Evolutionary conservation across 2,113 vertebrate genomes (phyloP), one percentile per base, ranked within the genome.

Genomic region (Malurus melanocephalus): DNA sequence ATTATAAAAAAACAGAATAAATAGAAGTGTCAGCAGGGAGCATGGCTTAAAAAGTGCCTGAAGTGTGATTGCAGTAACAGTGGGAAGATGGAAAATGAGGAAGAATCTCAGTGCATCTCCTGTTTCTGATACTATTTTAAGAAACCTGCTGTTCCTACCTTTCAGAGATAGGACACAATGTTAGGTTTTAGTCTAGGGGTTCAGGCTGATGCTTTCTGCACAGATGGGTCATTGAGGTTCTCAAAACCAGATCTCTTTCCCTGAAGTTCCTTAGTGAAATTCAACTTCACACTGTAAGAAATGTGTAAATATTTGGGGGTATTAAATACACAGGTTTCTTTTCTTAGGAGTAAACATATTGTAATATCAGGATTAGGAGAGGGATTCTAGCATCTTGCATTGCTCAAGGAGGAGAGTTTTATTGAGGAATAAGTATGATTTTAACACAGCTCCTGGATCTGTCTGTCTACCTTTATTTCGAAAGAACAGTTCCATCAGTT

Each of bases 221-320:
- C 26, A 45, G 15, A 78, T 4, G 9, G n/a, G 17, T 57, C 30
- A 33, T 5, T 61, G 21, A 52, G 4, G 5, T 57, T 66, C 16
- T 56, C 35, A 74, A 43, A 85, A 74, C 30, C 52, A 65, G 51
- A 56, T n/a, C 6, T 60, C 7, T 77, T 68, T 65, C 18, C 22
- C 42, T 65, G 38, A 89, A 66, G 73, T 18, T 80, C 13, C 17
- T 57, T 57, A 48, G 26, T 20, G 65, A 72, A 62, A 11, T 64
- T 67, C 10, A 57, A 73, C 14, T 57, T 7, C 43, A 56, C 0
- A 0, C 7, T 59, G n/a, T 48, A 77, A 74, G 81, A 43, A 26
- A 28, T 2, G 3, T 32, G 6, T 40, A 65, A 45, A 60, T 69
- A 51, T 2, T 32, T 80, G 2, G 0, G 8, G 14, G 3, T 6